Evolutionary conservation across 2,113 vertebrate species (phyloP), one percentile per base, ranked within the genome.

Genomic region (Platysteira castanea): DNA sequence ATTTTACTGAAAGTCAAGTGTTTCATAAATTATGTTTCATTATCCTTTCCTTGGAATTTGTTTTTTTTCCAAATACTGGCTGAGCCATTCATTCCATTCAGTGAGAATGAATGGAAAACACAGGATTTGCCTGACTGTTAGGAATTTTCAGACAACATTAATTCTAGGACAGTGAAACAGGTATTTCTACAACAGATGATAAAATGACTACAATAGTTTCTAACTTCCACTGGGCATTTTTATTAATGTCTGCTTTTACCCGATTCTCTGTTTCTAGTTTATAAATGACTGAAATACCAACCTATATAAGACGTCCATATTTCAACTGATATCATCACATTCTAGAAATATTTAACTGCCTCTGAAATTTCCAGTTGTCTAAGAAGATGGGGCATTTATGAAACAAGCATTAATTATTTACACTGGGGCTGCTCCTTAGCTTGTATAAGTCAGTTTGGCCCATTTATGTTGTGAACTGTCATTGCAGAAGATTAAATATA

Each of bases 1-100:
- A 44, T 44, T 74, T 74, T 67, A 46, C 47, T 74, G 33, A 20
- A 73, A 81, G 52, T 84, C 68, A 80, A 74, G 68, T 31, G 24
- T 75, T 93, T 84, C 79, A 89, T 93, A 90, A 89, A 84, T 81
- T 54, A 18, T 26, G 57, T 50, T 88, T 17, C 46, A 39, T 93
- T 93, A 77, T 92, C 44, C 35, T 86, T 73, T 86, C 71, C 42
- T 59, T 71, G 73, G 74, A 75, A 91, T 63, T 89, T 78, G 31
- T 5, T 39, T 44, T 82, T 89, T 22, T 65, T 42, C 59, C 86
- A 93, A 63, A 39, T 78, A 52, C 22, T 84, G 27, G 4, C 54
- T 69, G 73, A 84, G 14, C 8, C 71, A 52, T 89, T 88, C 63
- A n/a, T n/a, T n/a, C n/a, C n/a, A n/a, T n/a, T 86, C 54, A 12